These are phyloP conservation scores for Hemaris fuciformis DNA, from an alignment of 2,888 invertebrate genomes.

Conservation along the genomic window DNA sequence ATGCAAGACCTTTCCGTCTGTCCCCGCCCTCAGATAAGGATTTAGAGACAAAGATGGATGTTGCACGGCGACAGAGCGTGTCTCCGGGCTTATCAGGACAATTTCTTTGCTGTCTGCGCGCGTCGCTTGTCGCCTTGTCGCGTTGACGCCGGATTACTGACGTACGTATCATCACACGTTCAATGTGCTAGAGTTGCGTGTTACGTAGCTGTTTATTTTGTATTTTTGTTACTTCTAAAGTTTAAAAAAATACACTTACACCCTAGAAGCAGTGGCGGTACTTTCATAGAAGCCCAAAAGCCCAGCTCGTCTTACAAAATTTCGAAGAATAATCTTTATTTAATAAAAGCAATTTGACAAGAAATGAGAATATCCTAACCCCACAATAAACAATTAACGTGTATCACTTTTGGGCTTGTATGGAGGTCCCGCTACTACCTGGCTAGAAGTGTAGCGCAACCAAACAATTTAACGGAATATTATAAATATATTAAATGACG, in stretches of 20 bases:
- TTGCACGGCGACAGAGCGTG: constrained; percentile 33
- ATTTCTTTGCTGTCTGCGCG: constrained; percentile 12
- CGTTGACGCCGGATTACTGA: constrained; percentile 1
- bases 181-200: not conserved
- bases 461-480: too few relatives aligned
- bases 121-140: not conserved
- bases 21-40: constrained; percentile 37
- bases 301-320: too few relatives aligned
- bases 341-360: too few relatives aligned
- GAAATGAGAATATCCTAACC: too few relatives aligned
- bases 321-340: too few relatives aligned
- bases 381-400: too few relatives aligned
- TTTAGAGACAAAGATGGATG: constrained; percentile 56
- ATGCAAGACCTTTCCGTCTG: constrained; percentile 10
- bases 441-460: too few relatives aligned
- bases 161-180: not conserved
- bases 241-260: not conserved
- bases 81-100: constrained; percentile 28
- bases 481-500: too few relatives aligned
- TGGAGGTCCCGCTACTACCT: too few relatives aligned
- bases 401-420: too few relatives aligned
- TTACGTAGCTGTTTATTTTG: not conserved
- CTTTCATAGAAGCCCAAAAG: too few relatives aligned
- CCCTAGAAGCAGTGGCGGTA: too few relatives aligned
- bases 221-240: not conserved